Evolutionary conservation across 2,113 vertebrate genomes (phyloP), one percentile per base, ranked within the genome.

Genomic region (Paracanthobrama guichenoti): DNA sequence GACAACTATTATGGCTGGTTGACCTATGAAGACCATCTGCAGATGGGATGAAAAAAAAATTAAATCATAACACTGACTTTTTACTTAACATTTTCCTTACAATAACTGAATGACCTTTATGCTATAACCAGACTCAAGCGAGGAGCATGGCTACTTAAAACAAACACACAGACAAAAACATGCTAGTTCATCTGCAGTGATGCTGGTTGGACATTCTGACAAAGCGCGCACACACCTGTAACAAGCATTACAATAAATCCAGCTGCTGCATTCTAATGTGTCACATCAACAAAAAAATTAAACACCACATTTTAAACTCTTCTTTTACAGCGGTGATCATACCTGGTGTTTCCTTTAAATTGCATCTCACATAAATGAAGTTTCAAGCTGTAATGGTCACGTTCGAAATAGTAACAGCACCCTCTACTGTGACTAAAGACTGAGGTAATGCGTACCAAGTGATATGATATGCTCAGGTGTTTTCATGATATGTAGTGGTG

Each of bases 401-500:
- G 16, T 50, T 6, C 39, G 31, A 72, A 84, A 80, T 50, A 18
- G 48, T 14, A 83, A 22, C 66, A 66, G 62, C 69, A 81, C 67
- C 79, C 28, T 46, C 60, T 86, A 22, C 44, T 82, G 72, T 55
- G 28, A 48, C 26, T 10, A 53, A 67, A 55, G 16, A 50, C 39
- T 76, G 87, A 88, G 87, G 87, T 86, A 86, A 84, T 71, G 69
- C 31, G 78, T 18, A 44, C 16, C 10, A 53, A 53, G 46, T 75
- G 59, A 83, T 82, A 55, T 82, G 83, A 76, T 16, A 46, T 83
- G 20, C 24, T 82, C 35, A n/a, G 71, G 55, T 39, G 55, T 60
- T n/a, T 85, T 82, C 75, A 85, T 80, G 84, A 86, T 83, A 84
- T 84, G 76, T 80, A 88, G 81, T 83, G 84, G 74, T 73, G 26